Percentiles rank a stretch among this genome's conserved stretches.
phyloP scores from a whole-genome alignment of 1,140 invertebrate genomes.

The Euwallacea similis region DNA sequence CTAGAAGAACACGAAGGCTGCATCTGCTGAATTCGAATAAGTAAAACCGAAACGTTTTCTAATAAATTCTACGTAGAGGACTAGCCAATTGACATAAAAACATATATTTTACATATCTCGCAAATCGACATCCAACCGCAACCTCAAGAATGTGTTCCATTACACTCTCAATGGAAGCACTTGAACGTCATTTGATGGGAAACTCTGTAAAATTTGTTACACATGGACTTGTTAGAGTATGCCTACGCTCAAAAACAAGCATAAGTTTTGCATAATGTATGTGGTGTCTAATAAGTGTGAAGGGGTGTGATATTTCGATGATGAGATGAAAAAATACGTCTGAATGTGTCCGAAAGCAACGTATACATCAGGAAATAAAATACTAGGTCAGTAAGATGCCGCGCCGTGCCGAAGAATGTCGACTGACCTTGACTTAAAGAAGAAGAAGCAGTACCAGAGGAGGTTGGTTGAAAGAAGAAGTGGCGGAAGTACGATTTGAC shows the following conservation, averaged over 20 bases:
- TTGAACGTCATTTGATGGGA: too few relatives aligned
- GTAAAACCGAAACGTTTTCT: constrained; percentile 8
- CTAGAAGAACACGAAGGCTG: not conserved
- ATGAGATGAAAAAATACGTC: not conserved
- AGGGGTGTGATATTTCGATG: too few relatives aligned
- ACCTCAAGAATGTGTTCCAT: not conserved
- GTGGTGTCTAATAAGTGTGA: too few relatives aligned
- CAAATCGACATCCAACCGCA: constrained; percentile 1
- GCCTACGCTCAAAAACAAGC: too few relatives aligned
- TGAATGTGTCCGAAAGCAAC: constrained; percentile 8
- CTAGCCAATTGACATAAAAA: constrained; percentile 16
- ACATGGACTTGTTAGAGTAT: too few relatives aligned
- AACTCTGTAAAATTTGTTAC: not conserved
- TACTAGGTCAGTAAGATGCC: constrained; percentile 47
- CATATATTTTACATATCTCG: constrained; percentile 14
- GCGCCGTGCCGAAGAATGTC: constrained; percentile 41
- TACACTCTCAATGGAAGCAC: not conserved
- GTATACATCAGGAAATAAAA: constrained; percentile 45
- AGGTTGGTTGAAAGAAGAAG: constrained; percentile 24
- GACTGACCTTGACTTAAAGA: constrained; percentile 46
- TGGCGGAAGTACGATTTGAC: constrained; percentile 33
- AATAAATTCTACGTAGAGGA: constrained; percentile 14
- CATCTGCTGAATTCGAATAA: constrained; percentile 9
- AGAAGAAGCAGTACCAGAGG: constrained; percentile 24
- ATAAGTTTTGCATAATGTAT: too few relatives aligned